Evolutionary conservation across 1,140 invertebrate species (phyloP).

Genomic region (Pseudomyrmex cubaensis): DNA sequence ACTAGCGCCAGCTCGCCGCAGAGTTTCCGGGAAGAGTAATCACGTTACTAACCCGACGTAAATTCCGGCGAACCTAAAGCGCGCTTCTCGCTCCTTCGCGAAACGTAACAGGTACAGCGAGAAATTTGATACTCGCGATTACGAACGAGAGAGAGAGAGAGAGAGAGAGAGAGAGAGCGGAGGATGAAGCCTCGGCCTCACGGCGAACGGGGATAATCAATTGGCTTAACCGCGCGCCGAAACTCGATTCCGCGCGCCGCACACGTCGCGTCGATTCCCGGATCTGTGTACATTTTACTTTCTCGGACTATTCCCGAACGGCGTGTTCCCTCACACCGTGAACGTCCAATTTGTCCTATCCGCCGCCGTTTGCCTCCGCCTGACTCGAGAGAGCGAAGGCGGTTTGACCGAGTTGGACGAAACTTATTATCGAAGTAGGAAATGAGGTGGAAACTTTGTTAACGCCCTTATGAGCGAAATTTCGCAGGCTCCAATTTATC

Average conservation of each 20-base stretch:
- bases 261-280: constrained; percentile 12
- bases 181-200: neutral
- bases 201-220: constrained; percentile 49
- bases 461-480: constrained; percentile 51
- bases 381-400: neutral
- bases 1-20: constrained; percentile 20
- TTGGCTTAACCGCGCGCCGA: constrained; percentile 42
- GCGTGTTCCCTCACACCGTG: neutral
- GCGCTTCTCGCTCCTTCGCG: neutral
- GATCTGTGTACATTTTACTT: constrained; percentile 30
- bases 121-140: constrained; percentile 56
- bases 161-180: neutral
- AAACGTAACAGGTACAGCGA: constrained; percentile 43
- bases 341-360: constrained; percentile 22
- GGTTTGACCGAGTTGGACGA: constrained; percentile 47
- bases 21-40: constrained; percentile 44
- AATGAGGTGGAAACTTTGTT: constrained; percentile 54
- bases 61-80: constrained; percentile 11
- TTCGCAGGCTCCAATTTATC: constrained; percentile 50
- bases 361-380: neutral
- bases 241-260: constrained; percentile 24
- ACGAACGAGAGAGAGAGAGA: neutral
- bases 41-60: constrained; percentile 42
- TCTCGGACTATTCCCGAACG: too few species aligned
- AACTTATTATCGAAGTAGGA: constrained; percentile 57